Conservation (phyloP, 2,113 vertebrate genomes). For the Dolichallabes microphthalmus region DNA sequence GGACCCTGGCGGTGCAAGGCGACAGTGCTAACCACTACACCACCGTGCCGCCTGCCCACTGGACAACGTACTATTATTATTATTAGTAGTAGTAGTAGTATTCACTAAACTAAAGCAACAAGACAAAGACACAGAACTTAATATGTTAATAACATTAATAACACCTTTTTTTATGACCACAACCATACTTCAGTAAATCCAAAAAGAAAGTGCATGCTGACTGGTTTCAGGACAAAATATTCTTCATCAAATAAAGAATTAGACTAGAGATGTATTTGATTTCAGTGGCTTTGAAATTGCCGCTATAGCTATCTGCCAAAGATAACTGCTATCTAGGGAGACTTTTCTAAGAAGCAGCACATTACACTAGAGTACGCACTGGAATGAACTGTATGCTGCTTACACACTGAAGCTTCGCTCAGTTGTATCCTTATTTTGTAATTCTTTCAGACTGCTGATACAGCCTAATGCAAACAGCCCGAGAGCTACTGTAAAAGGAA, state of each 20-base stretch:
- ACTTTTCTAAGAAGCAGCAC: conserved; percentile 19
- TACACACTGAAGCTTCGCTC: conserved; percentile 26
- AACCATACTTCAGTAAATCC: not conserved
- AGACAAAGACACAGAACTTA: not conserved
- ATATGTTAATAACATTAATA: conserved; percentile 23
- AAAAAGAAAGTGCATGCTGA: not conserved
- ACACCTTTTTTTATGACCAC: not conserved
- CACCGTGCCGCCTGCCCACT: no score
- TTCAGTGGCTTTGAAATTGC: conserved; percentile 24
- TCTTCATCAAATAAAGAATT: conserved; percentile 29
- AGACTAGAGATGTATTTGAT: conserved; percentile 13
- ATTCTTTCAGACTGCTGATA: conserved; percentile 40
- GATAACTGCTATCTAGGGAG: conserved; percentile 25
- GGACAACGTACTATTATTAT: not conserved
- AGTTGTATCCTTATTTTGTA: conserved; percentile 18
- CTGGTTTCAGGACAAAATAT: not conserved
- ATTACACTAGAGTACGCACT: conserved; percentile 20
- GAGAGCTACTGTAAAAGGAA: conserved; percentile 16
- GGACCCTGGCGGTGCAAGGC: no score
- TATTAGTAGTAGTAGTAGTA: not conserved
- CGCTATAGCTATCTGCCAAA: conserved; percentile 28
- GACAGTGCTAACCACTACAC: no score
- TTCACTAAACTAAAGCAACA: not conserved
- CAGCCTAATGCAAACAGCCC: conserved; percentile 19
- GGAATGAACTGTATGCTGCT: conserved; percentile 22